phyloP scores from a whole-genome alignment of 2,888 invertebrate genomes.

The Himalopsyche kuldschensis region DNA sequence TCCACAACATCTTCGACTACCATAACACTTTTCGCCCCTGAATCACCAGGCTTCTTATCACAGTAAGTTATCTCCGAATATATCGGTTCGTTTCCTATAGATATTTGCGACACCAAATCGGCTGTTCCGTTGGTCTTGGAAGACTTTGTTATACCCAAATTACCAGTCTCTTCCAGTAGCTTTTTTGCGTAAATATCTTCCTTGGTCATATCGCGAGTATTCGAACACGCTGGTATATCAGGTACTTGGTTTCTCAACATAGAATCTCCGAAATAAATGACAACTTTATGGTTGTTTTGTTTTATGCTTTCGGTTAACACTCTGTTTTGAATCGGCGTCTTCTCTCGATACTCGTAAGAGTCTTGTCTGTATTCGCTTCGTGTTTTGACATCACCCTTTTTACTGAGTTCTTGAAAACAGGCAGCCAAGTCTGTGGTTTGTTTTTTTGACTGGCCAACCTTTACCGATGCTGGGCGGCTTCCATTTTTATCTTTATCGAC shows the following conservation, averaged over 20 bases:
- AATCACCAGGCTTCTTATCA: conserved; percentile 49
- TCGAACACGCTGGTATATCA: conserved; percentile 17
- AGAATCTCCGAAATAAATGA: conserved; percentile 73
- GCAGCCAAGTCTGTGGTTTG: conserved; percentile 48
- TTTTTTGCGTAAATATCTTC: conserved; percentile 56
- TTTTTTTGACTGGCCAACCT: conserved; percentile 48
- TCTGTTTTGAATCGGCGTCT: conserved; percentile 9
- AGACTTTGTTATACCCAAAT: conserved; percentile 48
- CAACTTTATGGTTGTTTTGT: conserved; percentile 66
- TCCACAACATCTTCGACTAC: conserved; percentile 24
- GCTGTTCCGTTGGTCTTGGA: conserved; percentile 51
- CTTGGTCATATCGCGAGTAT: conserved; percentile 25
- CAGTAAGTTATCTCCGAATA: conserved; percentile 50
- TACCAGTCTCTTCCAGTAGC: conserved; percentile 49
- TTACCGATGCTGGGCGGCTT: conserved; percentile 44
- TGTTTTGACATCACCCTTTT: conserved; percentile 40
- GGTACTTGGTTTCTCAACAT: conserved; percentile 55
- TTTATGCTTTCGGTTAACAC: conserved; percentile 44
- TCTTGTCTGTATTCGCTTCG: conserved; percentile 10
- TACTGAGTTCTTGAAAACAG: conserved; percentile 54
- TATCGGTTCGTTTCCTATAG: conserved; percentile 48
- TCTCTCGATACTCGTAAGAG: conserved; percentile 41
- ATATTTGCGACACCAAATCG: conserved; percentile 50
- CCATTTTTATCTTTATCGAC: conserved; percentile 51
- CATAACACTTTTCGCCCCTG: conserved; percentile 43